These are phyloP conservation scores for Spinus pinus DNA, from an alignment of 2,797 vertebrate species.

Conservation along the genomic window DNA sequence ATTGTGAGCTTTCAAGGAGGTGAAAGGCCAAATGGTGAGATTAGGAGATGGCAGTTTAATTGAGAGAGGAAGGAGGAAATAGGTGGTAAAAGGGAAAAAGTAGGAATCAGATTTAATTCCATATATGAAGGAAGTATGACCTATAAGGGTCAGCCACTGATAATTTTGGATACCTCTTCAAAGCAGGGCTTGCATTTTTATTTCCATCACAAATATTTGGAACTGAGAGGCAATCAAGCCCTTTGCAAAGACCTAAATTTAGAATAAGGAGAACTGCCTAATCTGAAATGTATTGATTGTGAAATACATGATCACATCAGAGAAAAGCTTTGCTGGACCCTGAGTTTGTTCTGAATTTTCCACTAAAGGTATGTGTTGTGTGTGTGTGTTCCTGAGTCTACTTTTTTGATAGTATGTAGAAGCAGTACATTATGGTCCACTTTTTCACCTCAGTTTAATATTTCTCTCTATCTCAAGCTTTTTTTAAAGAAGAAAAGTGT, in stretches of 20 bases:
- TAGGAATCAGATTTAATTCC: neutral
- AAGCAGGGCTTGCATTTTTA: neutral
- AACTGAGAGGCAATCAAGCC: neutral
- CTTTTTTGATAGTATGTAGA: neutral
- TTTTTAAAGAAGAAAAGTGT: neutral
- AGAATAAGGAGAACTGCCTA: neutral
- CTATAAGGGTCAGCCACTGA: neutral
- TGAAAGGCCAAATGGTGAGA: conserved; percentile 21
- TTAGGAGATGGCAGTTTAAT: conserved; percentile 2
- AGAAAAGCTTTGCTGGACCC: neutral
- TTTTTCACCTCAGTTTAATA: neutral
- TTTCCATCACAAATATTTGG: neutral
- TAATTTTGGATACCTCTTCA: neutral
- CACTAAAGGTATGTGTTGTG: neutral
- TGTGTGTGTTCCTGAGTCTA: neutral
- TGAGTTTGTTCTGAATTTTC: neutral
- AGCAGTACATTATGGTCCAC: neutral
- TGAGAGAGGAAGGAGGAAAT: conserved; percentile 2
- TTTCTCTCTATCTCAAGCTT: neutral
- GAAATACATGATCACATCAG: neutral
- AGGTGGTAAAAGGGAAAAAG: neutral
- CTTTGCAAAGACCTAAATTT: neutral
- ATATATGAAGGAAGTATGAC: neutral
- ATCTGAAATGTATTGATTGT: neutral
- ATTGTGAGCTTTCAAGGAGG: neutral